Conservation (phyloP, 2,888 invertebrate genomes). For the Drosophila barbarae region DNA sequence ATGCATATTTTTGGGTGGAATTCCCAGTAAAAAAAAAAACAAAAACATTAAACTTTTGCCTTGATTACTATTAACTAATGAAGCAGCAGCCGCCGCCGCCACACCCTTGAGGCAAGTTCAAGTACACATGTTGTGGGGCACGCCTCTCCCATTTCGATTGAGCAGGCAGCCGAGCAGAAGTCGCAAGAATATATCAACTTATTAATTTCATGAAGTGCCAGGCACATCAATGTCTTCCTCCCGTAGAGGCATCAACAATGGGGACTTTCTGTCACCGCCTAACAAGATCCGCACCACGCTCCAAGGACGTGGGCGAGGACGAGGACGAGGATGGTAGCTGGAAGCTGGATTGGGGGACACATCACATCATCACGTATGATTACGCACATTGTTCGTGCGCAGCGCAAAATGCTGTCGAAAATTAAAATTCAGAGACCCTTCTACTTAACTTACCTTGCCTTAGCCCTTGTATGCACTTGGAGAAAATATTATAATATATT, state of each 20-base stretch:
- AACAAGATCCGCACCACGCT: slow-evolving; percentile 26
- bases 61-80: slow-evolving; percentile 44
- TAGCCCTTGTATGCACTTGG: slow-evolving; percentile 19
- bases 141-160: slow-evolving; percentile 35
- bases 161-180: slow-evolving; percentile 64
- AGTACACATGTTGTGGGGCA: slow-evolving; percentile 34
- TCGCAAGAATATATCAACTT: slow-evolving; percentile 73
- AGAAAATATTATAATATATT: too few relatives aligned
- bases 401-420: slow-evolving; percentile 69
- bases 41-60: slow-evolving; percentile 28
- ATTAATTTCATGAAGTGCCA: slow-evolving; percentile 77
- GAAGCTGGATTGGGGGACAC: slow-evolving; percentile 42
- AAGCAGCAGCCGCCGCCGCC: slow-evolving; percentile 15
- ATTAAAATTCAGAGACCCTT: slow-evolving; percentile 77
- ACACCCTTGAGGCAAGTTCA: slow-evolving; percentile 39
- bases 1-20: slow-evolving; percentile 33
- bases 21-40: slow-evolving; percentile 3
- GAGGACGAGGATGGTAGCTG: slow-evolving; percentile 34
- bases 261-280: slow-evolving; percentile 31
- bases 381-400: slow-evolving; percentile 77
- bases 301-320: slow-evolving; percentile 25
- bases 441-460: slow-evolving; percentile 71
- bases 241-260: slow-evolving; percentile 66
- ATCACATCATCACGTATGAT: slow-evolving; percentile 76
- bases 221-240: slow-evolving; percentile 67